Conservation (phyloP, 1,140 invertebrate species). For the Drosophila tristis region DNA sequence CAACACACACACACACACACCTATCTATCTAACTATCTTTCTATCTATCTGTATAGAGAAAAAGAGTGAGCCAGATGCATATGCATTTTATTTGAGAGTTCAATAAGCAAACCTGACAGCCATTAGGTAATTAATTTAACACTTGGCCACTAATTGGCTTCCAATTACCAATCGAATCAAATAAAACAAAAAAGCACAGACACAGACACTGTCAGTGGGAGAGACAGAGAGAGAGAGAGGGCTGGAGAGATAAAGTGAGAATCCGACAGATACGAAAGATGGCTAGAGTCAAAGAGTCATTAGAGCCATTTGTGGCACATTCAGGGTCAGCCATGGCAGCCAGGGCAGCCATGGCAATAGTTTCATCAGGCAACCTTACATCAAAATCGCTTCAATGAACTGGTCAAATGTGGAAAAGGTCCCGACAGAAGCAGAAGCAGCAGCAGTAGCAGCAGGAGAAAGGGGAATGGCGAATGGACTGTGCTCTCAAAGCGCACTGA, state of each 20-base stretch:
- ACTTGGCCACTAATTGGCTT: constrained; percentile 78
- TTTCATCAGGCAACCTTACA: constrained; percentile 37
- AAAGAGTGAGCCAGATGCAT: constrained; percentile 38
- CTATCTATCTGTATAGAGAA: constrained; percentile 20
- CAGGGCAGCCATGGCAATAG: constrained; percentile 12
- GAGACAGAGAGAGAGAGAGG: constrained; percentile 3
- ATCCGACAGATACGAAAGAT: constrained; percentile 15
- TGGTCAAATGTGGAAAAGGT: constrained; percentile 71
- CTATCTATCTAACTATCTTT: constrained; percentile 17
- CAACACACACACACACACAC: constrained; percentile 31
- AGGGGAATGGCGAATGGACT: not conserved
- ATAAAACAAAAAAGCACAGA: constrained; percentile 31
- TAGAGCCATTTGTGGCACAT: constrained; percentile 67
- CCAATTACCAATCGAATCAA: constrained; percentile 65
- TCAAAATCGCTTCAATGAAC: constrained; percentile 70
- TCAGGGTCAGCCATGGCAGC: constrained; percentile 35
- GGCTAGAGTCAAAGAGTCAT: constrained; percentile 63
- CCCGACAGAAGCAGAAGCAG: not conserved
- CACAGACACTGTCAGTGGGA: not conserved
- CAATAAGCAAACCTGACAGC: constrained; percentile 65
- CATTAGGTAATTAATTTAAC: constrained; percentile 81
- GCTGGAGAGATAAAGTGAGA: constrained; percentile 16
- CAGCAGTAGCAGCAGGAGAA: not conserved
- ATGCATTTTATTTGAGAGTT: constrained; percentile 74
- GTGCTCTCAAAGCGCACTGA: constrained; percentile 58